Evolutionary conservation across 2,888 invertebrate species (phyloP).

Genomic region (Micropterix aruncella): DNA sequence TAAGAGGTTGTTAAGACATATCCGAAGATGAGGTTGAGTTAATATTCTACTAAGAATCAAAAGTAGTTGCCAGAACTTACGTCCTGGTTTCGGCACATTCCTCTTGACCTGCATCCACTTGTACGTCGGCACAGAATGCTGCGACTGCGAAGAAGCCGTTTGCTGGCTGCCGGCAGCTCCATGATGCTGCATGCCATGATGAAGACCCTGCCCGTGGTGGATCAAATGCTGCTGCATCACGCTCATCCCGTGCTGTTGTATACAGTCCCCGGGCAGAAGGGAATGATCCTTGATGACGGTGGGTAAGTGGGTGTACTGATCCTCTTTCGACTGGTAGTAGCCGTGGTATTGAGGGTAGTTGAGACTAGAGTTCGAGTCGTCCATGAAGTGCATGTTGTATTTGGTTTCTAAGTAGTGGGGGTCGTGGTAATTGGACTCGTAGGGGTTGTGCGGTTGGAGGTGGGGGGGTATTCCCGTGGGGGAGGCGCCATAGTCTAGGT

Average conservation of each 20-base stretch:
- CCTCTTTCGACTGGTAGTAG: constrained; percentile 48
- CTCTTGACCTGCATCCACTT: constrained; percentile 99
- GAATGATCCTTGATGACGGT: constrained; percentile 21
- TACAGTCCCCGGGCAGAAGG: constrained; percentile 24
- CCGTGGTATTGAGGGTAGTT: constrained; percentile 40
- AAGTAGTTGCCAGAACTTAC: constrained; percentile 44
- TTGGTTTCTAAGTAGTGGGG: constrained; percentile 37
- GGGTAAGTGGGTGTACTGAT: constrained; percentile 26
- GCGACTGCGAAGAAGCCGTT: constrained; percentile 38
- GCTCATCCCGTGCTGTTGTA: constrained; percentile 17
- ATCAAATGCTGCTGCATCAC: constrained; percentile 14
- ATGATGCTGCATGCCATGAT: constrained; percentile 17
- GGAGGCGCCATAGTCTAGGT: constrained; percentile 60
- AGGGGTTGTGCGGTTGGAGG: constrained; percentile 23
- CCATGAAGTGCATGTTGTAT: constrained; percentile 36
- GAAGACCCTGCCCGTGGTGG: constrained; percentile 11
- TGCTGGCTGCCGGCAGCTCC: constrained; percentile 24
- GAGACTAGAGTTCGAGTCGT: constrained; percentile 24
- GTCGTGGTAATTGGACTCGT: constrained; percentile 38
- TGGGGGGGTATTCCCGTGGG: constrained; percentile 16
- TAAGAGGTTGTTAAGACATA: no score
- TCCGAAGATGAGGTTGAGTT: no score
- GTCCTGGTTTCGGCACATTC: constrained; percentile 86
- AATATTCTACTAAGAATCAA: no score
- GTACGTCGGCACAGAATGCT: constrained; percentile 72